Conservation (phyloP, 2,797 vertebrate species). For the Hybognathus amarus region DNA sequence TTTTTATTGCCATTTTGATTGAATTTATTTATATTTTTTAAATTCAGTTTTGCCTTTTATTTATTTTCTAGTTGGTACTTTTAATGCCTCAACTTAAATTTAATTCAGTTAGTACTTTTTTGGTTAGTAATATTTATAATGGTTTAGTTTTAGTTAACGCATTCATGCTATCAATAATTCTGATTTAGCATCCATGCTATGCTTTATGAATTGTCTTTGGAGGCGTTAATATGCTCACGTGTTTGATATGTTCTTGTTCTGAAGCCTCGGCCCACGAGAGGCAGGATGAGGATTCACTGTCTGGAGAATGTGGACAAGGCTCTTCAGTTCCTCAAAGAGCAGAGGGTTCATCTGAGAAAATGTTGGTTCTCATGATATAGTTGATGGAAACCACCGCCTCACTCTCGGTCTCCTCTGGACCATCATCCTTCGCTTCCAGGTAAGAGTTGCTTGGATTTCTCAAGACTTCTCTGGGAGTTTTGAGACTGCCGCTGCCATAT, state of each 20-base stretch:
- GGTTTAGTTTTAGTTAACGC: background rate
- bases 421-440: conserved; percentile 95
- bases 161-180: too few species aligned
- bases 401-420: conserved; percentile 95
- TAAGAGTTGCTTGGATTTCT: conserved; percentile 55
- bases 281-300: conserved; percentile 93
- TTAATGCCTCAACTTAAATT: background rate
- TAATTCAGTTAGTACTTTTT: background rate
- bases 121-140: background rate
- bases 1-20: background rate
- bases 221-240: background rate
- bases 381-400: conserved; percentile 93
- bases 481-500: background rate
- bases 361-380: conserved; percentile 94
- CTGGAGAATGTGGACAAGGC: conserved; percentile 96
- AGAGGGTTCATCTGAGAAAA: conserved; percentile 95
- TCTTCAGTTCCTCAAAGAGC: conserved; percentile 93
- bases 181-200: background rate
- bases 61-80: background rate
- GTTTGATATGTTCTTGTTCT: conserved; percentile 12
- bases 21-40: background rate
- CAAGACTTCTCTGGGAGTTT: background rate
- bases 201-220: background rate
- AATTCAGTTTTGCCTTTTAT: background rate
- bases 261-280: conserved; percentile 90